Percentiles rank a stretch among this genome's conserved stretches.
phyloP scores from a whole-genome alignment of 2,888 invertebrate species.

The Coelinius sp. region DNA sequence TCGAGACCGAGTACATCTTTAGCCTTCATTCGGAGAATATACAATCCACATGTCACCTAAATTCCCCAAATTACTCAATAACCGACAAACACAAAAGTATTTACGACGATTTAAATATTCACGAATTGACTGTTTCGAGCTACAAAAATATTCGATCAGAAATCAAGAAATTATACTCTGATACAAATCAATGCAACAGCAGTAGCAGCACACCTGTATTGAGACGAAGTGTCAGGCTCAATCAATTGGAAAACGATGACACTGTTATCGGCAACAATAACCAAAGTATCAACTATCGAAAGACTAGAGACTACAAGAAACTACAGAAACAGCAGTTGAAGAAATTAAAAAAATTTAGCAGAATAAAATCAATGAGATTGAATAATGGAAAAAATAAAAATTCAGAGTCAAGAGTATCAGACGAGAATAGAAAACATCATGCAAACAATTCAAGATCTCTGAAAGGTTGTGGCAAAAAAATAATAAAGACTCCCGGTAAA shows the following conservation, averaged over 20 bases:
- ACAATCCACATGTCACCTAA: constrained; percentile 56
- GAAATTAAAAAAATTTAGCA: constrained; percentile 33
- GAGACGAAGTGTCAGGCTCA: constrained; percentile 63
- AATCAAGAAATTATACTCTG: constrained; percentile 46
- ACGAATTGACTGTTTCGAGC: constrained; percentile 27
- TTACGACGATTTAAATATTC: constrained; percentile 39
- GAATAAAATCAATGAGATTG: constrained; percentile 43
- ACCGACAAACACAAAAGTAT: constrained; percentile 35
- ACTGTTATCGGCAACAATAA: constrained; percentile 50
- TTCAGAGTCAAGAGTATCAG: constrained; percentile 54
- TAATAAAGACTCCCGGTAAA: constrained; percentile 39
- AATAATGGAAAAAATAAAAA: constrained; percentile 53
- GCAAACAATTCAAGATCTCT: constrained; percentile 50
- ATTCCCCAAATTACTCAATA: constrained; percentile 43
- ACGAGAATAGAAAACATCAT: constrained; percentile 52
- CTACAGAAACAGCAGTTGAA: constrained; percentile 42
- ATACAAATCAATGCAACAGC: constrained; percentile 44
- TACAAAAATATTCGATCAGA: constrained; percentile 42
- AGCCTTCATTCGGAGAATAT: constrained; percentile 61
- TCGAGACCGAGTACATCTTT: constrained; percentile 63
- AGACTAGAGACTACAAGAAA: constrained; percentile 34
- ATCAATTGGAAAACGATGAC: constrained; percentile 63
- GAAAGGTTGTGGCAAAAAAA: constrained; percentile 53
- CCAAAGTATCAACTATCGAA: constrained; percentile 12
- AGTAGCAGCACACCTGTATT: constrained; percentile 55